Evolutionary conservation across 1,140 invertebrate species (phyloP), one percentile per base, ranked within the genome.

Genomic region (Hypothenemus hampei): DNA sequence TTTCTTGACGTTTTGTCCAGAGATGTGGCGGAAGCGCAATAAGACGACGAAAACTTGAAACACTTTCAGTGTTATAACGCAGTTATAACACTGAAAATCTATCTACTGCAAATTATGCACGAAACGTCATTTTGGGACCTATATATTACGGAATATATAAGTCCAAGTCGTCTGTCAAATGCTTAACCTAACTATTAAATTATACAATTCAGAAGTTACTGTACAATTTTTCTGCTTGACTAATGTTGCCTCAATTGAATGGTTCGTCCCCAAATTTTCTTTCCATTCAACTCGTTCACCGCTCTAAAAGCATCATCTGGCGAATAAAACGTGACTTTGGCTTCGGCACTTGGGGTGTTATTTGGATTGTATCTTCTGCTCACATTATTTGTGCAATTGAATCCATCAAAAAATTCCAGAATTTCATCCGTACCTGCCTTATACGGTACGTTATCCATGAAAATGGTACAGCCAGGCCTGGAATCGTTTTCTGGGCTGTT

Each of bases 261-360:
- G 1, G 75, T 74, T 1, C 79, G 66, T 15, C 79, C 77, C 31
- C 78, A 69, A 63, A 81, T 80, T 54, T 77, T 80, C 18, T 73
- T 64, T 18, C 73, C 72, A 21, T 77, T 69, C 2, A 84, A 69
- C 33, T 78, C 74, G 7, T 82, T 77, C 2, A 89, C 73, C 0
- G 89, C 91, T 16, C 81, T 75, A 49, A 84, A 77, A 0, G 91
- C 91, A 47, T 93, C 88, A 13, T 80, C 76, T 0, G 85, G 82
- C 1, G 80, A 79, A 0, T 75, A 74, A 65, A 97, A 93, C 0
- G 87, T 82, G 0, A 96, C 86, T 6, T 91, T 80, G 1, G 91
- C 91, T 69, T 97, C 92, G 0, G 91, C 91, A 1, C 92, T 93
- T 0, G 91, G 85, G 69, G 86, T 82, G 0, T 89, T 87, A 37